Evolutionary conservation across 2,113 vertebrate genomes (phyloP).

Genomic region (Fregetta grallaria): DNA sequence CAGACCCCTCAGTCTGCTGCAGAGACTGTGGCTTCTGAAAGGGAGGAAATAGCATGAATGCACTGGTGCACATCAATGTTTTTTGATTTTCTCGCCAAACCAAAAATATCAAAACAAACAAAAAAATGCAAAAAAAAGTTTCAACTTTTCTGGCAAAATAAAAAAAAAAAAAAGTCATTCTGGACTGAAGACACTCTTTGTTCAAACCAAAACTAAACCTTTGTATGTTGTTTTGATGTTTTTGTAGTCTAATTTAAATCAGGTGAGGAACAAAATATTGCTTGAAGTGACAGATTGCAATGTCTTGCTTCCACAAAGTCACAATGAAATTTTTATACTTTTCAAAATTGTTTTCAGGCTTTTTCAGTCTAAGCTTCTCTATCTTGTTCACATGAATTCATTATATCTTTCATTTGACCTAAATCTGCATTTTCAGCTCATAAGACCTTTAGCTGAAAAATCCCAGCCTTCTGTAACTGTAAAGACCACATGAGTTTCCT

Average conservation of each 20-base stretch:
- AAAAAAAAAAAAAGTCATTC: background rate
- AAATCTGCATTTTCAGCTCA: background rate
- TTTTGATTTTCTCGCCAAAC: constrained; percentile 33
- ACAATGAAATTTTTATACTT: background rate
- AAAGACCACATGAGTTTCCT: background rate
- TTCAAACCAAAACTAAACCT: background rate
- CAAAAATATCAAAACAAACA: constrained; percentile 42
- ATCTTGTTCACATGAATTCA: background rate
- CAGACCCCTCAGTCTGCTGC: constrained; percentile 40
- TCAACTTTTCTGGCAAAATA: background rate
- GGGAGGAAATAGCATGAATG: constrained; percentile 52
- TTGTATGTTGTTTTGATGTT: background rate
- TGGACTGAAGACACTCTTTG: background rate
- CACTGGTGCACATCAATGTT: constrained; percentile 46
- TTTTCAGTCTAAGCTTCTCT: background rate
- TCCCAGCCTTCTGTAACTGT: background rate
- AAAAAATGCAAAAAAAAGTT: background rate
- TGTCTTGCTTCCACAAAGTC: background rate
- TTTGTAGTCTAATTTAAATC: background rate
- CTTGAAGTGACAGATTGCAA: background rate
- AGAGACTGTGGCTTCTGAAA: constrained; percentile 44
- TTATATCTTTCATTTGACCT: background rate
- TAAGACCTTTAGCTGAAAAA: background rate
- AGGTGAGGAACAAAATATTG: background rate
- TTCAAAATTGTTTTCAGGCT: background rate